phyloP scores from a whole-genome alignment of 2,888 invertebrate species.

The Merodon equestris region DNA sequence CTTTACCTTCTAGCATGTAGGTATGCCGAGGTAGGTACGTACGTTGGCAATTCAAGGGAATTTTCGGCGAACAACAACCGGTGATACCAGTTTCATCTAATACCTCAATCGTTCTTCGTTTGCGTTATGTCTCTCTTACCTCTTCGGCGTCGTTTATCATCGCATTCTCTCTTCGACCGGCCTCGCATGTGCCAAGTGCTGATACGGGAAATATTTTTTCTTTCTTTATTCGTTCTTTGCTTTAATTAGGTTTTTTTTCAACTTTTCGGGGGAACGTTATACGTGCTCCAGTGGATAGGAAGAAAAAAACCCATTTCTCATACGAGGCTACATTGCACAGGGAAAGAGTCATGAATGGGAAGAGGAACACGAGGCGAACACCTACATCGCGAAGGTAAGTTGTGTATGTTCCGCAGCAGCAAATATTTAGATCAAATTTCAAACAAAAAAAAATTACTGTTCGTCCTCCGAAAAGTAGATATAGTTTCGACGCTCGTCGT shows the following conservation, averaged over 20 bases:
- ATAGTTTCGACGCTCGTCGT: background rate
- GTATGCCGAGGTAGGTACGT: conserved; percentile 5
- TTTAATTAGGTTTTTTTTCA: conserved; percentile 25
- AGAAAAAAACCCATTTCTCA: conserved; percentile 16
- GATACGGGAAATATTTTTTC: no score
- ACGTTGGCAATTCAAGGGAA: conserved; percentile 50
- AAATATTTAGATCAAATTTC: conserved; percentile 55
- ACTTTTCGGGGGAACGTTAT: conserved; percentile 40
- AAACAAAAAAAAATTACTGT: conserved; percentile 12
- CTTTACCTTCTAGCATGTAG: conserved; percentile 17
- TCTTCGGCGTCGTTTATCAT: background rate
- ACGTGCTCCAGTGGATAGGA: conserved; percentile 61
- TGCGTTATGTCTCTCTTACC: conserved; percentile 11
- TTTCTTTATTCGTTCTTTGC: no score
- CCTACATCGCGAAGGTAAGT: conserved; percentile 41
- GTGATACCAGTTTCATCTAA: conserved; percentile 66
- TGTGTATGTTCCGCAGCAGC: conserved; percentile 9
- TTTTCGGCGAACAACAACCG: conserved; percentile 60
- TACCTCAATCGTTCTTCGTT: conserved; percentile 35
- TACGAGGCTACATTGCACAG: background rate
- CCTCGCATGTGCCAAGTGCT: no score
- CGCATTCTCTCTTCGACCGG: no score
- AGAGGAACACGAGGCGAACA: no score
- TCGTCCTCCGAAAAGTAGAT: conserved; percentile 51
- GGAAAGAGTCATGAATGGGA: conserved; percentile 33